Evolutionary conservation across 2,113 vertebrate species (phyloP).

Genomic region (Sebastes fasciatus): DNA sequence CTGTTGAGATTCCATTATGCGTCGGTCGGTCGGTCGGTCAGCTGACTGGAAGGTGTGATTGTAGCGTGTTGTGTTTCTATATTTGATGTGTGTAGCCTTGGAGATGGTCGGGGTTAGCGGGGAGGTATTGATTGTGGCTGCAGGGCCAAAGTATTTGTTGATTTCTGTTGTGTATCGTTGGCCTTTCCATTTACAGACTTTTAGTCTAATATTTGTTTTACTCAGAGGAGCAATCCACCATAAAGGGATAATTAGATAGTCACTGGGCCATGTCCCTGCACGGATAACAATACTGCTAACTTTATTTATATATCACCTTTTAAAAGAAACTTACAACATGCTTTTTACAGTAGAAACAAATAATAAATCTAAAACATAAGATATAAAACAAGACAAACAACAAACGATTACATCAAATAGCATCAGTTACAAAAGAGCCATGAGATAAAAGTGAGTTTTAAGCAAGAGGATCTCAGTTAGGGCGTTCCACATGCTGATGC

Average conservation of each 20-base stretch:
- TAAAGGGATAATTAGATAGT: too few relatives aligned
- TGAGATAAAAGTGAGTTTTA: neutral
- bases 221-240: neutral
- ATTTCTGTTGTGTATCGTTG: neutral
- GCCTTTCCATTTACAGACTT: neutral
- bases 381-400: neutral
- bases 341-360: neutral
- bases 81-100: conserved; percentile 33
- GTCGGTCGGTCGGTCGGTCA: conserved; percentile 18
- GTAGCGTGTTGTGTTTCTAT: conserved; percentile 4
- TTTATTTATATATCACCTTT: neutral
- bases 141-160: conserved; percentile 11
- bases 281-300: too few relatives aligned
- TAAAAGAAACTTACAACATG: neutral
- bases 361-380: neutral
- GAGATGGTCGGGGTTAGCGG: conserved; percentile 2
- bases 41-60: conserved; percentile 48
- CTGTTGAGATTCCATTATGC: conserved; percentile 31
- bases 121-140: conserved; percentile 29
- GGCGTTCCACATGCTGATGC: too few relatives aligned
- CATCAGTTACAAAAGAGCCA: neutral
- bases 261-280: too few relatives aligned
- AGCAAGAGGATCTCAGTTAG: neutral
- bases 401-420: neutral
- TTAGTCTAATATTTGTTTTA: neutral